phyloP scores from a whole-genome alignment of 2,113 vertebrate genomes.

The Paradisaea rubra region DNA sequence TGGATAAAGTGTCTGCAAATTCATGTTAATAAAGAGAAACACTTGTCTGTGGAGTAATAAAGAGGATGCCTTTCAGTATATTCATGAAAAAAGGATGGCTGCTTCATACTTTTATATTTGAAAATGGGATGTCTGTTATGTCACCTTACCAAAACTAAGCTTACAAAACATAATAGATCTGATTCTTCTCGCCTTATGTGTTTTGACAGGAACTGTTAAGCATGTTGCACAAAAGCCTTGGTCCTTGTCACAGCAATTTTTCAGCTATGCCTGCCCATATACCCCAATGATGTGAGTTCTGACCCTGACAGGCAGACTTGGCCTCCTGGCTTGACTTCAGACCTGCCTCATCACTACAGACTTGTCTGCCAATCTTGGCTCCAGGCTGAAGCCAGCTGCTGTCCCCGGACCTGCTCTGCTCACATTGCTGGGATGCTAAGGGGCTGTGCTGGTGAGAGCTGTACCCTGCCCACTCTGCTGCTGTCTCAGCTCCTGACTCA shows the following conservation, averaged over 20 bases:
- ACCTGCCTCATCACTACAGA: neutral
- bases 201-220: neutral
- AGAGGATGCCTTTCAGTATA: neutral
- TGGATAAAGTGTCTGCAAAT: neutral
- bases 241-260: neutral
- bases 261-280: neutral
- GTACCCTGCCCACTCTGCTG: neutral
- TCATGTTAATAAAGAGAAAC: neutral
- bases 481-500: neutral
- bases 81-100: neutral
- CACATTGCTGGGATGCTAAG: accelerated
- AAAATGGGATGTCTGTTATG: neutral
- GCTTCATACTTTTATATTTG: neutral
- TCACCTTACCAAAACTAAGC: neutral
- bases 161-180: neutral
- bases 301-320: neutral
- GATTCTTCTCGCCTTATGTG: neutral
- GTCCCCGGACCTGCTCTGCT: neutral
- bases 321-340: neutral
- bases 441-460: neutral
- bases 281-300: neutral
- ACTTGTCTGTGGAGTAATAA: neutral
- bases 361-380: neutral
- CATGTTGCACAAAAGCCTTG: neutral
- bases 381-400: neutral